A percentile compares a stretch with the other conserved stretches of the same genome.
These are phyloP conservation scores for Beris chalybata DNA, from an alignment of 2,888 invertebrate genomes.

Conservation along the genomic window DNA sequence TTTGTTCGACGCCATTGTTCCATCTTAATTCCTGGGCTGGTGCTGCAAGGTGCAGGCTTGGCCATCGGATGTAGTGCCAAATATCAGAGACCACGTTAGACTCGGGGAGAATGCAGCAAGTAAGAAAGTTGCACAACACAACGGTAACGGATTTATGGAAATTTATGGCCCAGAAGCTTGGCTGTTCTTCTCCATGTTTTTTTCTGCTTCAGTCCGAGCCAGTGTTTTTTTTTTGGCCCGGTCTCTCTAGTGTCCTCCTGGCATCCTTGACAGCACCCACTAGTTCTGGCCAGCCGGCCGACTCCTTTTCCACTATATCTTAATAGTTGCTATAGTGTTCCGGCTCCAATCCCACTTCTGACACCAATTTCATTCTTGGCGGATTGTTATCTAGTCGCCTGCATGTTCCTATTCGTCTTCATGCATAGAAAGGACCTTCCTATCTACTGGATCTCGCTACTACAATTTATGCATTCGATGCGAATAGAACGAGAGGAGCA, in stretches of 20 bases:
- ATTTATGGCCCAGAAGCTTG: conserved; percentile 13
- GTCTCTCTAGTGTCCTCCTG: not conserved
- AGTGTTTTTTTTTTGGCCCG: not conserved
- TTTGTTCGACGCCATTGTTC: no score
- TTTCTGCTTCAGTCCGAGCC: not conserved
- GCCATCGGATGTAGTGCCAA: no score
- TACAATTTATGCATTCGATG: no score
- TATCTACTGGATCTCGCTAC: no score
- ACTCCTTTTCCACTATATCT: conserved; percentile 1
- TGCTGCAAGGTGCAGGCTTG: no score
- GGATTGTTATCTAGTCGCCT: conserved; percentile 8
- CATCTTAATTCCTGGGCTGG: no score
- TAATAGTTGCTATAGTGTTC: conserved; percentile 8
- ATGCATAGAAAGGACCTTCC: no score
- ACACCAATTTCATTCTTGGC: conserved; percentile 5
- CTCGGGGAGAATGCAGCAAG: no score
- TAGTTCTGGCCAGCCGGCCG: not conserved
- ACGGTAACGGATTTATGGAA: conserved; percentile 22
- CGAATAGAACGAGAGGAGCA: no score
- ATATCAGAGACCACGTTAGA: no score
- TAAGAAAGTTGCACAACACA: conserved; percentile 9
- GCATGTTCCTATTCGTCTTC: not conserved
- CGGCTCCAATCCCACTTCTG: not conserved
- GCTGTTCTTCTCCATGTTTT: not conserved
- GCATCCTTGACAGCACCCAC: conserved; percentile 21